Conservation (phyloP, 2,888 invertebrate genomes). For the Creontiades dilutus region DNA sequence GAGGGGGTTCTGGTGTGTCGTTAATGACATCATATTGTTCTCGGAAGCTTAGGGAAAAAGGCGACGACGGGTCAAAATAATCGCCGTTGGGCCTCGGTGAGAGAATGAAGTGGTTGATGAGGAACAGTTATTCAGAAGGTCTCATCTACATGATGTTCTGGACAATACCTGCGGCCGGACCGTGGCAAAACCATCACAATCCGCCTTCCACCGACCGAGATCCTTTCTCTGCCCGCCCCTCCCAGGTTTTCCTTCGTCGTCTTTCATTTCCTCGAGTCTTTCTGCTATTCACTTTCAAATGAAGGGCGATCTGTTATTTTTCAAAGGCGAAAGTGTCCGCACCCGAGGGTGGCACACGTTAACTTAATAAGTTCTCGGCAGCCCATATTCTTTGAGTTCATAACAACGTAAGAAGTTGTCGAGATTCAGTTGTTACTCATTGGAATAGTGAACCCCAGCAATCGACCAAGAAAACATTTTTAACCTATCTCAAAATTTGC, state of each 20-base stretch:
- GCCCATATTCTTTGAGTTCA: no score
- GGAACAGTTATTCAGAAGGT: slow-evolving; percentile 62
- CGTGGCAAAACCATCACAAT: slow-evolving; percentile 70
- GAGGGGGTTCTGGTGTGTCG: not conserved
- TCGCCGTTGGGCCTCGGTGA: slow-evolving; percentile 34
- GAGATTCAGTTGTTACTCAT: no score
- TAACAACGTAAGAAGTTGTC: no score
- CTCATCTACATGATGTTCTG: slow-evolving; percentile 57
- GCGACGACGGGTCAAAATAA: slow-evolving; percentile 46
- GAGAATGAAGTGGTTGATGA: slow-evolving; percentile 61
- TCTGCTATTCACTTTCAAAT: slow-evolving; percentile 32
- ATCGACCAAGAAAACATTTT: no score
- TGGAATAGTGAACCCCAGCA: no score
- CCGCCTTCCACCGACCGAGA: slow-evolving; percentile 8
- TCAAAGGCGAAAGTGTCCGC: slow-evolving; percentile 1
- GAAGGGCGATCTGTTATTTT: slow-evolving; percentile 18
- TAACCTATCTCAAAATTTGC: no score
- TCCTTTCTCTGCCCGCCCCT: not conserved
- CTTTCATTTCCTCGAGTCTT: not conserved
- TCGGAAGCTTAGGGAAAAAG: slow-evolving; percentile 38
- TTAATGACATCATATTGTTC: slow-evolving; percentile 66
- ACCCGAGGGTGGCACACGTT: not conserved
- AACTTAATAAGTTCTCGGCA: no score
- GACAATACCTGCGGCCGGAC: slow-evolving; percentile 55
- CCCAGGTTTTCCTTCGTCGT: slow-evolving; percentile 3